Evolutionary conservation across 2,113 vertebrate genomes (phyloP), one percentile per base, ranked within the genome.

Genomic region (Cyprinodon tularosa): DNA sequence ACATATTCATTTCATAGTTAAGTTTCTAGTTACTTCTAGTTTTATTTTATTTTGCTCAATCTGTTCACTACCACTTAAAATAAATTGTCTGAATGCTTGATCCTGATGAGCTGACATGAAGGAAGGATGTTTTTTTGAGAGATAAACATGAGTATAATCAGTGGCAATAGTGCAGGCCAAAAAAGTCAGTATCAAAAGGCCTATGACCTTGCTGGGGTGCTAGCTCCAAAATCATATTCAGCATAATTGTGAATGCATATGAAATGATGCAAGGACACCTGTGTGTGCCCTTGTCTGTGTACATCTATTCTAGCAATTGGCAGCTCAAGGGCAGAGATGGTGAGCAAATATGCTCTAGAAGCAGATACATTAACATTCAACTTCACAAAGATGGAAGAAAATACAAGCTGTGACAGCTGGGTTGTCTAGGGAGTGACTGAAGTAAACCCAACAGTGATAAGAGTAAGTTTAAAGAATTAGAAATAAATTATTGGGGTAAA

Each of bases 51-150:
- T 82, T 74, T 61, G 40, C 66, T 60, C 17, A 77, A 62, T 50
- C 47, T 44, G 68, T 44, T 76, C 1, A 12, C 20, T 75, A 48
- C 53, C 77, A 44, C 40, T 12, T 64, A 45, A 76, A 76, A 72
- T 39, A 72, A 44, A 47, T 74, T 83, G 80, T 87, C 72, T 72
- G 83, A 82, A 68, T 64, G 64, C 59, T 80, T 78, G 79, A 81
- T 81, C 78, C 61, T 88, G 85, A 84, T 72, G 71, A 81, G 17
- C 50, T 57, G 50, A 57, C 17, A 57, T 3, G 50, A 20, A n/a
- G 50, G 10, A 57, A 20, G 50, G 5, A 61, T 68, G 68, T 53
- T 59, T 81, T 81, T 77, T 67, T 69, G 64, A 71, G 40, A 69
- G 62, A 40, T 5, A 2, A 14, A 53, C 14, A 20, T 53, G 50